Conservation (phyloP, 2,888 invertebrate species). For the Brachycybe producta region DNA sequence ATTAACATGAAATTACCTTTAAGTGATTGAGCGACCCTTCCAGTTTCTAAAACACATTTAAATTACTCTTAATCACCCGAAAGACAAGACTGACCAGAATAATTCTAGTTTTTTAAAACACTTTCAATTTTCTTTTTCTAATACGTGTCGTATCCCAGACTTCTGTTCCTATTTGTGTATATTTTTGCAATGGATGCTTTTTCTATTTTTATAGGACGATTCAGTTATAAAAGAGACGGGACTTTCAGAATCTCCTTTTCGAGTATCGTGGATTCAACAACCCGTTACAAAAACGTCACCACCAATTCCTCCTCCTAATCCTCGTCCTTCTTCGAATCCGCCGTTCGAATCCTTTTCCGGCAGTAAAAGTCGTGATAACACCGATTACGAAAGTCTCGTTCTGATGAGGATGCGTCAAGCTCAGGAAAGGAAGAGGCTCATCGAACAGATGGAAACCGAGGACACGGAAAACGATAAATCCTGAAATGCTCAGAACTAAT, state of each 20-base stretch:
- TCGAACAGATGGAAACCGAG: slow-evolving; percentile 29
- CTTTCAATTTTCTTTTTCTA: slow-evolving; percentile 3
- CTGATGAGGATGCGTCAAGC: slow-evolving; percentile 67
- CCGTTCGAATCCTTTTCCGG: too few species aligned
- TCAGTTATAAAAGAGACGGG: slow-evolving; percentile 22
- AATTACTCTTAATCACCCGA: too few species aligned
- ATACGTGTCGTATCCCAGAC: neutral
- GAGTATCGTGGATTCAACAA: neutral
- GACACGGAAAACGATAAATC: slow-evolving; percentile 10
- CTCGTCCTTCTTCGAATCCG: neutral
- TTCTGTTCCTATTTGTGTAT: neutral
- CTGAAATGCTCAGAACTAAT: neutral
- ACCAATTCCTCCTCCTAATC: too few species aligned
- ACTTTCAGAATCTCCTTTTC: neutral
- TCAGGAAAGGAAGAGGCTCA: slow-evolving; percentile 58
- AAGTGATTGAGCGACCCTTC: too few species aligned
- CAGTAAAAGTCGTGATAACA: too few species aligned
- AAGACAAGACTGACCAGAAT: too few species aligned
- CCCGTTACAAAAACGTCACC: neutral
- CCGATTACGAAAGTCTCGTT: slow-evolving; percentile 70
- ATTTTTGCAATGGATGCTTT: neutral
- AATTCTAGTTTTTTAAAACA: too few species aligned
- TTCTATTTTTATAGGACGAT: slow-evolving; percentile 23
- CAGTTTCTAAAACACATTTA: too few species aligned
- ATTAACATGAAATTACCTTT: too few species aligned